phyloP scores from a whole-genome alignment of 1,140 invertebrate genomes.

The Penaeus japonicus region DNA sequence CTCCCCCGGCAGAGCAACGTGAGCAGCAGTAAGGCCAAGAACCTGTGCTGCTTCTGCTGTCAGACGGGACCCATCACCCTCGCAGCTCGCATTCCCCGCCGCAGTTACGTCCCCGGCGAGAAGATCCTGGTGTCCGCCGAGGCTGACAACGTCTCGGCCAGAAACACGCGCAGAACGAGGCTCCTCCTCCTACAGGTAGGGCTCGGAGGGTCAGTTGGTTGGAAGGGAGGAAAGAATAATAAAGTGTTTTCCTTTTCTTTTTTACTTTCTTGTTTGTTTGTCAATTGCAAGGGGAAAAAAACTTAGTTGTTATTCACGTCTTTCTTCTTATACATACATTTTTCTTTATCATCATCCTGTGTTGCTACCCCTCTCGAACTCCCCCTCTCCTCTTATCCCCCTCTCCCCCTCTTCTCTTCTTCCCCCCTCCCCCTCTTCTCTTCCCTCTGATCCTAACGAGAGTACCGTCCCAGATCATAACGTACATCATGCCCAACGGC shows the following conservation, averaged over 20 bases:
- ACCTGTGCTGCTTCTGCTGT: conserved; percentile 63
- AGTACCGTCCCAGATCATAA: conserved; percentile 60
- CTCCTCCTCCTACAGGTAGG: conserved; percentile 61
- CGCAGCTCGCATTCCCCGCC: conserved; percentile 60
- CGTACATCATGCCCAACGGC: conserved; percentile 61
- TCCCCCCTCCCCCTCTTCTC: background rate
- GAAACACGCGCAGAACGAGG: conserved; percentile 57
- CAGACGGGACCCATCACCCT: conserved; percentile 62
- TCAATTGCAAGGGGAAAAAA: no score
- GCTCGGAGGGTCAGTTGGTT: background rate
- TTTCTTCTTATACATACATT: background rate
- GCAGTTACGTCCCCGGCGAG: conserved; percentile 63
- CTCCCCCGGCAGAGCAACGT: conserved; percentile 22
- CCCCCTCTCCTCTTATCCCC: background rate
- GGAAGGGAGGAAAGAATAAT: background rate
- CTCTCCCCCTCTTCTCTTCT: background rate
- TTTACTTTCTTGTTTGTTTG: background rate
- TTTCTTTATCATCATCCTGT: background rate
- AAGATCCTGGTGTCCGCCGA: conserved; percentile 61
- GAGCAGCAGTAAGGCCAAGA: conserved; percentile 60
- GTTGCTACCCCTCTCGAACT: background rate
- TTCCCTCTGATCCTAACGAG: no score
- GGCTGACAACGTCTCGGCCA: conserved; percentile 63
- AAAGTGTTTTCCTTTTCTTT: background rate
- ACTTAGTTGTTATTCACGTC: no score